A percentile compares a stretch with the other conserved stretches of the same genome.
Evolutionary conservation across 2,888 invertebrate genomes (phyloP).

Genomic region (Acheta domesticus): DNA sequence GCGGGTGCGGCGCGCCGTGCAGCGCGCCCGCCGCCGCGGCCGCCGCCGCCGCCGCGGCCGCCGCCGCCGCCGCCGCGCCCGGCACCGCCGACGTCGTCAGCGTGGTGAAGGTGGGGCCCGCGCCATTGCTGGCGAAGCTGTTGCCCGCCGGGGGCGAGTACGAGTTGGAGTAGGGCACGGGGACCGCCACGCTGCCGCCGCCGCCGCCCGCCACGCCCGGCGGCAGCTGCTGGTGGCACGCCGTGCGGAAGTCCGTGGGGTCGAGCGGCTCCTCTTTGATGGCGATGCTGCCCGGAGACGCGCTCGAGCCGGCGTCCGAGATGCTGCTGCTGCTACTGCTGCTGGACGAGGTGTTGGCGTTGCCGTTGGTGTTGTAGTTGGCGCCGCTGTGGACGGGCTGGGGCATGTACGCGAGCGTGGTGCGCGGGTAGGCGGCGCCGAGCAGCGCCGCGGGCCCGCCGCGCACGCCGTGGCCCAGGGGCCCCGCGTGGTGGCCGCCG

Average conservation of each 20-base stretch:
- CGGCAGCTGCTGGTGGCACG: conserved; percentile 36
- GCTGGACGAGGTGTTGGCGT: conserved; percentile 55
- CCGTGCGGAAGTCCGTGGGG: conserved; percentile 52
- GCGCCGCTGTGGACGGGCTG: conserved; percentile 81
- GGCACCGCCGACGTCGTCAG: conserved; percentile 53
- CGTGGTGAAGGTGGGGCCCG: conserved; percentile 55
- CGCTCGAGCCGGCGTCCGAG: conserved; percentile 55
- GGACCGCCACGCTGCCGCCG: conserved; percentile 45
- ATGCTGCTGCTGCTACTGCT: conserved; percentile 42
- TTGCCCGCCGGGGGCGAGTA: conserved; percentile 41
- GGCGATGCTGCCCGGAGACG: conserved; percentile 49
- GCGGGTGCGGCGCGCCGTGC: conserved; percentile 42
- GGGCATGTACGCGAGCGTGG: conserved; percentile 84
- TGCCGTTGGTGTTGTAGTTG: conserved; percentile 53
- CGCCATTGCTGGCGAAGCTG: conserved; percentile 46
- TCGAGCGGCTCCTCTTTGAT: conserved; percentile 87
- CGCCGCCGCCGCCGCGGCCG: conserved; percentile 26
- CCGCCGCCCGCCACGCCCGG: conserved; percentile 41
- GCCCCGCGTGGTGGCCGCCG: conserved; percentile 32
- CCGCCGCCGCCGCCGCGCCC: conserved; percentile 39
- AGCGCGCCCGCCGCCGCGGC: conserved; percentile 31
- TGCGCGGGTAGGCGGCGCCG: conserved; percentile 56
- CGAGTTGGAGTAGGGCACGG: conserved; percentile 43
- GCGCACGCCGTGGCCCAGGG: conserved; percentile 21
- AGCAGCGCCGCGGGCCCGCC: conserved; percentile 38